Conservation (phyloP, 1,140 invertebrate species). For the Anthonomus grandis region DNA sequence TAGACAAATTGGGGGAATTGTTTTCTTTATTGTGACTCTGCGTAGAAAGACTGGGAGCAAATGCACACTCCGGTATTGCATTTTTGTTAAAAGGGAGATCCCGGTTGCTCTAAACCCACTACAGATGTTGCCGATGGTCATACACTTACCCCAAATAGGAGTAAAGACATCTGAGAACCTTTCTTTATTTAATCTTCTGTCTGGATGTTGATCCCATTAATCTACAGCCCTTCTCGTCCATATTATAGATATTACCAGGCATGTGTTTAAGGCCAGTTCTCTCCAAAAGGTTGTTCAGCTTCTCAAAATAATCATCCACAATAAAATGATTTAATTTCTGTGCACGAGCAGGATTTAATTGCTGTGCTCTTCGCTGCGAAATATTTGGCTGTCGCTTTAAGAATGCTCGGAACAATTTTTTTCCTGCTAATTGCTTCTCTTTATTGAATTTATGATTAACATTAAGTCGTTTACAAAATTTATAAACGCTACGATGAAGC, state of each 20-base stretch:
- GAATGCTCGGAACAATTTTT: constrained; percentile 26
- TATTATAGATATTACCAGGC: constrained; percentile 44
- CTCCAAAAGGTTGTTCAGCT: constrained; percentile 32
- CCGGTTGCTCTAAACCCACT: constrained; percentile 24
- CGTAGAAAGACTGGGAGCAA: neutral
- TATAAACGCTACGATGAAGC: constrained; percentile 18
- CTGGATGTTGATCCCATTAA: constrained; percentile 6
- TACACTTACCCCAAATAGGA: constrained; percentile 7
- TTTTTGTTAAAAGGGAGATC: constrained; percentile 22
- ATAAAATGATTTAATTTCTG: constrained; percentile 45
- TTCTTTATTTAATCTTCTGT: constrained; percentile 4
- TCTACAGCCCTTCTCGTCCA: constrained; percentile 49
- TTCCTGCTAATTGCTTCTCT: constrained; percentile 13
- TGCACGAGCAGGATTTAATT: constrained; percentile 41
- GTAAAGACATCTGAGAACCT: constrained; percentile 12
- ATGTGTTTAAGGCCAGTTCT: constrained; percentile 34
- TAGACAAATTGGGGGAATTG: neutral
- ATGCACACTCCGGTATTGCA: constrained; percentile 2
- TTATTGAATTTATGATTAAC: constrained; percentile 15
- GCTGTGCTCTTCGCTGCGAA: constrained; percentile 33
- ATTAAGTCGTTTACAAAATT: constrained; percentile 20
- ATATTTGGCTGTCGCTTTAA: constrained; percentile 34
- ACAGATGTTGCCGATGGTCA: constrained; percentile 17
- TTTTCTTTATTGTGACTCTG: constrained; percentile 6
- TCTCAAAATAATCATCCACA: constrained; percentile 42